Percentiles rank a stretch among this genome's conserved stretches.
phyloP scores from a whole-genome alignment of 2,113 vertebrate species.

The Sylvicapra grimmia region DNA sequence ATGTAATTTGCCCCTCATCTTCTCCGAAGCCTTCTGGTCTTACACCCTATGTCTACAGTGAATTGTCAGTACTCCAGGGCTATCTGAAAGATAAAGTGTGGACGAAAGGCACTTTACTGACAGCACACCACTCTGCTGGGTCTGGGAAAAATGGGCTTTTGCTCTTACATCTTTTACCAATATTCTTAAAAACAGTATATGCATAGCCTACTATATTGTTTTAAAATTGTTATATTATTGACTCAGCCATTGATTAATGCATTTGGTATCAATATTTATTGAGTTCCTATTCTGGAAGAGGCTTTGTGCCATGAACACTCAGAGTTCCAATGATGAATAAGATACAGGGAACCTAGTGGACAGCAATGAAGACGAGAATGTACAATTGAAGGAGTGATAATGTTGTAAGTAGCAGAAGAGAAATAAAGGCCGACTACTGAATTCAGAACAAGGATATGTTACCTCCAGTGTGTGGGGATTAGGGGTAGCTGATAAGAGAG shows the following conservation, averaged over 20 bases:
- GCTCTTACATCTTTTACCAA: neutral
- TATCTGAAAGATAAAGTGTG: neutral
- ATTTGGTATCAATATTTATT: neutral
- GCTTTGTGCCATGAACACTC: neutral
- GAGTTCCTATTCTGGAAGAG: neutral
- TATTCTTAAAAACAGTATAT: neutral
- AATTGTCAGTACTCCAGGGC: neutral
- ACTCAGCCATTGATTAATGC: neutral
- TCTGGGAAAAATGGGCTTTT: neutral
- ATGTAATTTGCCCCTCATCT: neutral
- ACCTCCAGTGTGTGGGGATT: neutral
- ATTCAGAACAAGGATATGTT: neutral
- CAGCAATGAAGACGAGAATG: fast-evolving
- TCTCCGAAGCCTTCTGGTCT: neutral
- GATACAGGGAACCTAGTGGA: neutral
- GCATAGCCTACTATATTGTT: neutral
- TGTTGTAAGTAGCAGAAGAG: neutral
- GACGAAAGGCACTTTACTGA: neutral
- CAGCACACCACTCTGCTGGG: neutral
- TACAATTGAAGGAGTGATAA: neutral
- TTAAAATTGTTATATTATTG: neutral
- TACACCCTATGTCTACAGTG: neutral
- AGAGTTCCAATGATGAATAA: neutral
- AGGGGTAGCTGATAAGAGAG: neutral
- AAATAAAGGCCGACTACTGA: neutral